A percentile compares a stretch with the other conserved stretches of the same genome.
Conservation (phyloP, 35 echinoderm and acorn worm genomes). For the Acanthaster planci region DNA sequence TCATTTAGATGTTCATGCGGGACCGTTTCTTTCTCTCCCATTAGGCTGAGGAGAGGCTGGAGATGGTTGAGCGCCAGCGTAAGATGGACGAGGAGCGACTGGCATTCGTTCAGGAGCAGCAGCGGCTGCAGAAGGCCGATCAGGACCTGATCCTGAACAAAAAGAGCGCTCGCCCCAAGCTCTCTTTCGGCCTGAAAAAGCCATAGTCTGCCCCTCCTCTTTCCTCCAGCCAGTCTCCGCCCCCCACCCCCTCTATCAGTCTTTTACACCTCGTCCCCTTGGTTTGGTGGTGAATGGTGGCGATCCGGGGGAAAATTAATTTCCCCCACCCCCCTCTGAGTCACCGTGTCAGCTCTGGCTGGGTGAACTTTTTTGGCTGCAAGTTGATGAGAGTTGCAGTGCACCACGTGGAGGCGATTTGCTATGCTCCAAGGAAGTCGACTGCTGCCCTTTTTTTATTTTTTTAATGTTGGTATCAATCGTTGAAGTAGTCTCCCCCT, state of each 20-base stretch:
- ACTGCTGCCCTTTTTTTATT: no score
- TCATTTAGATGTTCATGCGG: background rate
- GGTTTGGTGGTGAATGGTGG: no score
- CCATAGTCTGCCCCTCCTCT: background rate
- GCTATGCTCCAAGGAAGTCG: no score
- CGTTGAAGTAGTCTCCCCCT: no score
- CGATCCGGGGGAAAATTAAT: no score
- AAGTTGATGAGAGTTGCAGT: no score
- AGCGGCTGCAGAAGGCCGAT: constrained; percentile 61
- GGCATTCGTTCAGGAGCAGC: constrained; percentile 70
- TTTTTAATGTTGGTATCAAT: no score
- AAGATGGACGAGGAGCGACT: constrained; percentile 79
- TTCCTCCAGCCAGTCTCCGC: background rate
- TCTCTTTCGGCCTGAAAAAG: constrained; percentile 69
- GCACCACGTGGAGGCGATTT: no score
- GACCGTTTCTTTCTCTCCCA: constrained; percentile 36
- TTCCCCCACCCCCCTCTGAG: no score
- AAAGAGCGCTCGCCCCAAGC: constrained; percentile 61
- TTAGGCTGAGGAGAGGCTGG: constrained; percentile 70
- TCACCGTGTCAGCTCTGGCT: no score
- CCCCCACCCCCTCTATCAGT: background rate
- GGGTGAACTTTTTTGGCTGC: no score
- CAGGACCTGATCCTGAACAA: constrained; percentile 79
- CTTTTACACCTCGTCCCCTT: no score
- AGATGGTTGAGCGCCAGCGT: constrained; percentile 71